phyloP scores from a whole-genome alignment of 2,888 invertebrate genomes.

The Athetis lepigone region DNA sequence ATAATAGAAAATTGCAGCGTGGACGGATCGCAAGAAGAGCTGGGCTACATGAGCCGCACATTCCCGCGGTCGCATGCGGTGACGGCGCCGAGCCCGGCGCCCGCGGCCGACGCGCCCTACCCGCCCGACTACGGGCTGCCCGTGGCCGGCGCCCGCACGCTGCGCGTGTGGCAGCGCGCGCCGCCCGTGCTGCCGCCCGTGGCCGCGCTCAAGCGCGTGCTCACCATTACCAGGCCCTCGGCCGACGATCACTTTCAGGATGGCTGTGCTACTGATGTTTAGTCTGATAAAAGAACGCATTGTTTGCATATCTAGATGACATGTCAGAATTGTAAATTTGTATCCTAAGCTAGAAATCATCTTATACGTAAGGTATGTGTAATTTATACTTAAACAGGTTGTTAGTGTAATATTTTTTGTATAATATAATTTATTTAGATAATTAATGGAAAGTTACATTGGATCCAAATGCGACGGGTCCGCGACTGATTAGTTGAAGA shows the following conservation, averaged over 20 bases:
- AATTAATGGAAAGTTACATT: slow-evolving; percentile 87
- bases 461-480: slow-evolving; percentile 85
- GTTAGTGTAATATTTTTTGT: slow-evolving; percentile 89
- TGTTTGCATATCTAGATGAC: slow-evolving; percentile 75
- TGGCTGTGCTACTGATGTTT: slow-evolving; percentile 98
- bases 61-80: slow-evolving; percentile 90
- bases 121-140: slow-evolving; percentile 95
- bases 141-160: slow-evolving; percentile 93
- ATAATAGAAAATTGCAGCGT: slow-evolving; percentile 92
- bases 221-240: slow-evolving; percentile 95
- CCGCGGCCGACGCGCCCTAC: slow-evolving; percentile 89
- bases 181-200: slow-evolving; percentile 96
- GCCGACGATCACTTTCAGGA: slow-evolving; percentile 98
- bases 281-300: slow-evolving; percentile 70
- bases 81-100: slow-evolving; percentile 83
- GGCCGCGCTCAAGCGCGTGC: slow-evolving; percentile 95
- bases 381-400: slow-evolving; percentile 82
- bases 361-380: slow-evolving; percentile 81
- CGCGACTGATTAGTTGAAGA: slow-evolving; percentile 90
- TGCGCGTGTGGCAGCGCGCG: slow-evolving; percentile 96
- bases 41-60: slow-evolving; percentile 91
- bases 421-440: slow-evolving; percentile 90
- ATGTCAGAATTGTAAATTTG: slow-evolving; percentile 81
- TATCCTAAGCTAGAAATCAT: slow-evolving; percentile 75
- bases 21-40: slow-evolving; percentile 91